Evolutionary conservation across 2,797 vertebrate species (phyloP), one percentile per base, ranked within the genome.

Genomic region (Chelon labrosus): DNA sequence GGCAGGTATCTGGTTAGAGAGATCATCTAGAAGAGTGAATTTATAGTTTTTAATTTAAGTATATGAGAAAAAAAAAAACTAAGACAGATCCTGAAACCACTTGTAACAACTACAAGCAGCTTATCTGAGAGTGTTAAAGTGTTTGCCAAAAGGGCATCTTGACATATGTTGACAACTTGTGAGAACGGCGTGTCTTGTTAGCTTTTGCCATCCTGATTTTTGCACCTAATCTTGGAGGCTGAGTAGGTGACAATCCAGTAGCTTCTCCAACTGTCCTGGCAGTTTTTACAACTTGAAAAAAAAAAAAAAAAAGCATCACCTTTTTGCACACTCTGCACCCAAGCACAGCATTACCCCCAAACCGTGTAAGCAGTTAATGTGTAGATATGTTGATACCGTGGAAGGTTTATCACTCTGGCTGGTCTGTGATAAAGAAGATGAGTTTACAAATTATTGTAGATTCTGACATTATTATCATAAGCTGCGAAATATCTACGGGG

Each of bases 111-210:
- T 56, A 22, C 64, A n/a, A 77, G 77, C 67, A 49, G 65, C 60
- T 79, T 61, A 60, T 82, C 52, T 56, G 41, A 77, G 22, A 44
- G 35, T 56, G 51, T 31, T 65, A 49, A 79, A 76, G 54, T 66
- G 38, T 49, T 75, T 58, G 63, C 66, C 71, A 77, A 80, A 76
- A 53, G 71, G 79, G 62, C 59, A 77, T 77, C 74, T 75, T 70
- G 73, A 80, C 86, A 83, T 63, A 44, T 53, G 49, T 27, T 86
- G 82, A 85, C 75, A 79, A 80, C 82, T 73, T 66, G 66, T 17
- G 71, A 73, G 66, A 88, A 82, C 84, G 74, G 80, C 71, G 35
- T 50, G 79, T 88, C 85, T 81, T 70, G 83, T 85, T 88, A 79
- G 65, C 60, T 77, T 85, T 78, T 70, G 50, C 80, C 77, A 61